Evolutionary conservation across 2,797 vertebrate genomes (phyloP), one percentile per base, ranked within the genome.

Genomic region (Hozukius guyotensis): DNA sequence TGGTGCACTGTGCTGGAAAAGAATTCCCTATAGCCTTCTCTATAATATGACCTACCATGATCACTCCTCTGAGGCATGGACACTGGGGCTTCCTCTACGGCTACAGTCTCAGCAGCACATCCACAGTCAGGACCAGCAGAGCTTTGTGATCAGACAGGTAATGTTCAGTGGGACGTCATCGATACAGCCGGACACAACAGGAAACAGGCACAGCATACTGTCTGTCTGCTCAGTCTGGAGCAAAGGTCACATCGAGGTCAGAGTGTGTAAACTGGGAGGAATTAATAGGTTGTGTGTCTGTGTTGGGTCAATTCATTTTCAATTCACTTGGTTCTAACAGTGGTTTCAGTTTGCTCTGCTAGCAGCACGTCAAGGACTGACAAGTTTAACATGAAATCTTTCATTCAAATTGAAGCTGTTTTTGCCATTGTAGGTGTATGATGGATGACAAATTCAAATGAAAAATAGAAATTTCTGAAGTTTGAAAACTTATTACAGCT

Each of bases 251-350:
- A 38, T 64, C 4, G 25, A 72, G 57, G 38, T 81, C 8, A 52
- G 31, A 29, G 64, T 32, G 71, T 32, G 67, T 71, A 32, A 85
- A 75, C 73, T 57, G 53, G 69, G 52, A 42, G 25, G 27, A 62
- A n/a, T 25, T 32, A 4, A 46, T 18, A 56, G 29, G 29, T 52
- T 8, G 25, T 25, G 25, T 24, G 49, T 42, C 5, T 25, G 57
- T 64, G 20, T 18, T 22, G 13, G 68, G 79, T 85, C 68, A 78
- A 53, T 80, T 78, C 42, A 77, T 36, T 83, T 78, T 73, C 55
- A 61, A 7, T 66, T 71, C 31, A 67, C 22, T 42, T 2, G 6
- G 1, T 46, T 62, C 4, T 38, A 53, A 66, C 16, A 71, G 20
- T 61, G 8, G 22, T 29, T 12, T 27, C 5, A 42, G 36, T 34